These are phyloP conservation scores for Drosophila grimshawi DNA, from an alignment of 1,140 invertebrate genomes.

Conservation along the genomic window DNA sequence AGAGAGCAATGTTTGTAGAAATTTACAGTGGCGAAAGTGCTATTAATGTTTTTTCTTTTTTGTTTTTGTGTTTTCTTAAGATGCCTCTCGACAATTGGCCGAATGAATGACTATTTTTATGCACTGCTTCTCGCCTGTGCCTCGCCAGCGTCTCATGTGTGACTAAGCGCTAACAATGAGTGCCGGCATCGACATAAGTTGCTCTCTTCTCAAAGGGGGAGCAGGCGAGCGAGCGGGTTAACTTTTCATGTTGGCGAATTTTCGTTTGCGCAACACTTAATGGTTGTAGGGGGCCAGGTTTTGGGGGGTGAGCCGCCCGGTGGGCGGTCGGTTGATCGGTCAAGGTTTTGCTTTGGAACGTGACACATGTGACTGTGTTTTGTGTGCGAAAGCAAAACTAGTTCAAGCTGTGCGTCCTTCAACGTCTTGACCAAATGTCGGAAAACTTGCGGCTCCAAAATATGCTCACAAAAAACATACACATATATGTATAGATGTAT, in stretches of 20 bases:
- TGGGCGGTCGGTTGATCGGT: slow-evolving; percentile 62
- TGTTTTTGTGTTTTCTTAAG: neutral
- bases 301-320: slow-evolving; percentile 3
- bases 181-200: slow-evolving; percentile 16
- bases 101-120: slow-evolving; percentile 55
- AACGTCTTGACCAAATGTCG: slow-evolving; percentile 57
- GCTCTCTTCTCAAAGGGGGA: neutral
- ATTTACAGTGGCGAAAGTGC: slow-evolving; percentile 64
- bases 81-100: slow-evolving; percentile 18
- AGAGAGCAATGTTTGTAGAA: slow-evolving; percentile 23
- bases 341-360: slow-evolving; percentile 68
- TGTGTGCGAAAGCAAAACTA: slow-evolving; percentile 39
- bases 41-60: slow-evolving; percentile 52
- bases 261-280: slow-evolving; percentile 68
- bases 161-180: slow-evolving; percentile 25
- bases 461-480: slow-evolving; percentile 13
- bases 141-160: slow-evolving; percentile 24
- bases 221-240: neutral
- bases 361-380: slow-evolving; percentile 53
- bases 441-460: slow-evolving; percentile 56
- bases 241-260: slow-evolving; percentile 41
- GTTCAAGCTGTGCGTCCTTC: slow-evolving; percentile 59
- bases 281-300: neutral
- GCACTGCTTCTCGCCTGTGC: slow-evolving; percentile 11
- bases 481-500: slow-evolving; percentile 5